These are phyloP conservation scores for Catharus minimus DNA, from an alignment of 2,113 vertebrate genomes.

Conservation along the genomic window DNA sequence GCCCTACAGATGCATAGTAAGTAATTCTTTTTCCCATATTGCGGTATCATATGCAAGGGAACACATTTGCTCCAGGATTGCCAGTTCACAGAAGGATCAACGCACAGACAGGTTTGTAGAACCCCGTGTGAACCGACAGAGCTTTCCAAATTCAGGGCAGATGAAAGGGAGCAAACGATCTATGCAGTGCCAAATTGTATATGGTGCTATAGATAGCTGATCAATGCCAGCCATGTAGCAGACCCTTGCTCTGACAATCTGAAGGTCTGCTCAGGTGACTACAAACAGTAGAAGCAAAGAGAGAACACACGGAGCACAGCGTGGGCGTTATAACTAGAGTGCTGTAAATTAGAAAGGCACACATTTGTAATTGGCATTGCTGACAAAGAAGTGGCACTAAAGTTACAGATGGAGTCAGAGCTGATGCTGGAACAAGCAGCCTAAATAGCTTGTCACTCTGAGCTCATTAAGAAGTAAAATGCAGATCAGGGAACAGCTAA, in stretches of 20 bases:
- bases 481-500: constrained; percentile 77
- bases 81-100: constrained; percentile 67
- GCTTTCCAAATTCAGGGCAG: constrained; percentile 58
- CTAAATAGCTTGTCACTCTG: constrained; percentile 77
- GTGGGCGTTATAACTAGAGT: constrained; percentile 68
- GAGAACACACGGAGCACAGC: constrained; percentile 64
- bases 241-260: constrained; percentile 46
- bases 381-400: constrained; percentile 76
- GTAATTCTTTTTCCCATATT: constrained; percentile 66
- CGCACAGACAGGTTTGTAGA: constrained; percentile 62
- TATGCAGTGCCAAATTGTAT: constrained; percentile 35
- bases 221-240: constrained; percentile 53
- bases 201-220: constrained; percentile 40
- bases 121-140: constrained; percentile 43
- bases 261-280: constrained; percentile 62
- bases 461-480: constrained; percentile 78
- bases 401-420: constrained; percentile 77
- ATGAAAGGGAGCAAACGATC: constrained; percentile 46
- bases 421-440: constrained; percentile 76
- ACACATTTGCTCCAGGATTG: constrained; percentile 66
- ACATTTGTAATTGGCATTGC: constrained; percentile 76
- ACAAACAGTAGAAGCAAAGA: constrained; percentile 60
- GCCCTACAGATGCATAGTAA: constrained; percentile 59
- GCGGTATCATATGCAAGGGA: constrained; percentile 58
- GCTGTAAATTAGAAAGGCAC: constrained; percentile 73